These are phyloP conservation scores for Teleopsis dalmanni DNA, from an alignment of 1,140 invertebrate genomes.

Conservation along the genomic window DNA sequence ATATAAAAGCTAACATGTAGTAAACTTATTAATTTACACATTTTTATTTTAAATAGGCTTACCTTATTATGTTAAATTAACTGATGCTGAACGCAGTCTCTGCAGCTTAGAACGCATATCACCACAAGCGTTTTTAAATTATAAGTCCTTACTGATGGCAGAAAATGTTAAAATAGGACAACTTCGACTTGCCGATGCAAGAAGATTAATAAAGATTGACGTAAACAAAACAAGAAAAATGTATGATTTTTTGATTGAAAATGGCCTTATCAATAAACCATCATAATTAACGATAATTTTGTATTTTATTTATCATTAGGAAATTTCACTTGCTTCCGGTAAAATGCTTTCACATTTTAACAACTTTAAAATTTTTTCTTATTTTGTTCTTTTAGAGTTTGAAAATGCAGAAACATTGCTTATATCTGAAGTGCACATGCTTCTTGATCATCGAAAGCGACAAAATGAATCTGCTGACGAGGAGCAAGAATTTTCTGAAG, in stretches of 20 bases:
- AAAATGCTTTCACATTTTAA: too few relatives aligned
- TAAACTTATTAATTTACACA: background rate
- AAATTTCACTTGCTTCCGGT: constrained; percentile 3
- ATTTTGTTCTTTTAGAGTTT: constrained; percentile 69
- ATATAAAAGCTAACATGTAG: background rate
- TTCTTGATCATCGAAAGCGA: constrained; percentile 92
- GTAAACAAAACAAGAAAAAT: constrained; percentile 89
- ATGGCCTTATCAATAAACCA: constrained; percentile 61
- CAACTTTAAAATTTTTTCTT: background rate
- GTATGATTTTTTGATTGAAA: constrained; percentile 70
- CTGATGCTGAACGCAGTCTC: constrained; percentile 61
- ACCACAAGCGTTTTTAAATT: constrained; percentile 70
- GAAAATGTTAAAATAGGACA: constrained; percentile 68
- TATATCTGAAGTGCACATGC: constrained; percentile 97
- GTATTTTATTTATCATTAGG: constrained; percentile 7
- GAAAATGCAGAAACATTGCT: constrained; percentile 96
- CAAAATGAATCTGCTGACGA: constrained; percentile 98
- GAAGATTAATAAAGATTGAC: constrained; percentile 80
- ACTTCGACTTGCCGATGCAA: constrained; percentile 69
- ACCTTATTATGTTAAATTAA: constrained; percentile 72
- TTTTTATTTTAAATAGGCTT: constrained; percentile 52
- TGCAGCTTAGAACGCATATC: constrained; percentile 67
- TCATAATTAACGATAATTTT: too few relatives aligned
- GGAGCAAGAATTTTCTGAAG: constrained; percentile 96
- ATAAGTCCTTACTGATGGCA: constrained; percentile 62